A percentile compares a stretch with the other conserved stretches of the same genome.
These are phyloP conservation scores for Chondrosia reniformis DNA, from an alignment of 37 sponge, comb jelly and placozoan species.

Conservation along the genomic window DNA sequence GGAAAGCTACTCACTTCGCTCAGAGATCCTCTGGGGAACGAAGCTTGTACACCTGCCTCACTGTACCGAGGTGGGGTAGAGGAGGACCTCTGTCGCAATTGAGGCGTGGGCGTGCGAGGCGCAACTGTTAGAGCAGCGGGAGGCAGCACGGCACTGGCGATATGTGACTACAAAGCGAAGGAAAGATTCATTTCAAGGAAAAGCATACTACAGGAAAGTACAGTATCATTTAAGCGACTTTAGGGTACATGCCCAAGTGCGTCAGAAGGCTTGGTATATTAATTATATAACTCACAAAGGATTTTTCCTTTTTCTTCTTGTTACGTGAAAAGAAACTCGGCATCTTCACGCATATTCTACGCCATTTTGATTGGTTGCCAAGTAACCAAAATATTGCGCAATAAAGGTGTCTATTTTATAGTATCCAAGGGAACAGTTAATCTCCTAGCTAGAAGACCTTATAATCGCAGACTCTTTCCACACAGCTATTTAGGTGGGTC, in stretches of 20 bases:
- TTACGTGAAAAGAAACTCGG: neutral
- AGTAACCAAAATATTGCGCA: neutral
- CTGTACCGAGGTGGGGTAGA: neutral
- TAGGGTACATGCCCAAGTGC: no score
- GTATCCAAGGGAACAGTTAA: neutral
- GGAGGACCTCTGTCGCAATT: neutral
- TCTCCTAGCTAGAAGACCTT: no score
- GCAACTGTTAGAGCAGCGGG: constrained; percentile 23
- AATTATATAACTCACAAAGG: no score
- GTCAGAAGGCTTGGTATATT: no score
- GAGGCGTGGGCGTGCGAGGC: constrained; percentile 19
- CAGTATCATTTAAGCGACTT: no score
- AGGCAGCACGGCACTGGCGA: constrained; percentile 25
- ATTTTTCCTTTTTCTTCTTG: constrained; percentile 3
- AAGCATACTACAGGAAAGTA: no score
- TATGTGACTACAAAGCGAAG: neutral
- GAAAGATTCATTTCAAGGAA: neutral
- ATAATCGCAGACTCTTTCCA: neutral
- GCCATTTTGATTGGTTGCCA: neutral
- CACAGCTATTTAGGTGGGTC: neutral
- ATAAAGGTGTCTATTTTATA: neutral
- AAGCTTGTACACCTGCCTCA: neutral
- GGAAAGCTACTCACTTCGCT: no score
- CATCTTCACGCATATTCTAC: no score
- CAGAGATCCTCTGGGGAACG: no score